Evolutionary conservation across 2,113 vertebrate species (phyloP).

Genomic region (Vireo altiloquus): DNA sequence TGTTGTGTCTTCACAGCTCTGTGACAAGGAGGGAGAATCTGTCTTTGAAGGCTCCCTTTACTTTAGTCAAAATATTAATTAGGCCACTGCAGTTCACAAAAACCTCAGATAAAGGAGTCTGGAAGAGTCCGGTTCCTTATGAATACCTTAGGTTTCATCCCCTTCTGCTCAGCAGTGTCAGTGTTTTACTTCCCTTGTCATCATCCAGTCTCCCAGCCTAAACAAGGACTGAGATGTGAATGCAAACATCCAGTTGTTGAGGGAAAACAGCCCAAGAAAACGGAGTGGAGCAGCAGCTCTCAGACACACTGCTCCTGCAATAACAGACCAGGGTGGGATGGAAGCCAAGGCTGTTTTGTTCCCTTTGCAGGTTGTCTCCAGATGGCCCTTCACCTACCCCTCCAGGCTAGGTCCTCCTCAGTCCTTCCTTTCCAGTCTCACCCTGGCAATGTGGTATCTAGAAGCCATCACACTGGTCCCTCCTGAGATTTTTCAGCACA

Average conservation of each 20-base stretch:
- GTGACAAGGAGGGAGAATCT: neutral
- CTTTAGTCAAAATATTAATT: slow-evolving; percentile 51
- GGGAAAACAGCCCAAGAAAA: neutral
- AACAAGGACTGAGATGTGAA: neutral
- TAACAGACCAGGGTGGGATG: neutral
- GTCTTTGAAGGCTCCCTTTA: neutral
- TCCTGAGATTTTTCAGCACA: neutral
- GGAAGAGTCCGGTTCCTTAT: neutral
- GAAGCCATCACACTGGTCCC: neutral
- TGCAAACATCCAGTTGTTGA: neutral
- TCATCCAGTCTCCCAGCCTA: neutral
- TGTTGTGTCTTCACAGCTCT: slow-evolving; percentile 10
- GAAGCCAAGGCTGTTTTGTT: neutral
- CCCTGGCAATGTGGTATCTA: neutral
- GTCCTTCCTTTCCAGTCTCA: neutral
- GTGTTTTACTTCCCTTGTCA: neutral
- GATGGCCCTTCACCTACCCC: neutral
- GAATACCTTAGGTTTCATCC: neutral
- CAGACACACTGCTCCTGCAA: neutral
- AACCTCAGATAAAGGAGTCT: slow-evolving; percentile 13
- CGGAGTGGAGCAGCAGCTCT: neutral
- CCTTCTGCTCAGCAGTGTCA: neutral
- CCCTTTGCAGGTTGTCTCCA: neutral
- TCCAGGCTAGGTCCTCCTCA: neutral
- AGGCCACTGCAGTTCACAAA: neutral